These are phyloP conservation scores for Xyliphius kryptos DNA, from an alignment of 2,113 vertebrate genomes.

Conservation along the genomic window DNA sequence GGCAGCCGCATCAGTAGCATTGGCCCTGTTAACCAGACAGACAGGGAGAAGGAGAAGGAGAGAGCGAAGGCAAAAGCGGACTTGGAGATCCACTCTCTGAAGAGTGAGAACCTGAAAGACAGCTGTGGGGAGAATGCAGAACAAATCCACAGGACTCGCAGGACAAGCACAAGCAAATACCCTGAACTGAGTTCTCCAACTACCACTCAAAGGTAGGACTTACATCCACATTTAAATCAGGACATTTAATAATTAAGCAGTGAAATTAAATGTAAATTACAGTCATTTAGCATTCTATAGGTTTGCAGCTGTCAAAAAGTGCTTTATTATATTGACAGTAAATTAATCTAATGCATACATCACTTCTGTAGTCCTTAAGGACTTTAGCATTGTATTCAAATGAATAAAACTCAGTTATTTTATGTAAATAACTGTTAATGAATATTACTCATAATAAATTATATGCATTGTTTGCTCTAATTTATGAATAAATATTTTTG, in stretches of 20 bases:
- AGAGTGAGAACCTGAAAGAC: slow-evolving; percentile 57
- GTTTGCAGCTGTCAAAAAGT: no score
- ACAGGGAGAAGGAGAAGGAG: slow-evolving; percentile 87
- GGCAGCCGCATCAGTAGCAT: slow-evolving; percentile 51
- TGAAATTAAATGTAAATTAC: no score
- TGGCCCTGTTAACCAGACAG: slow-evolving; percentile 88
- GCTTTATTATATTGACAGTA: neutral
- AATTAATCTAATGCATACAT: neutral
- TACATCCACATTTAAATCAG: neutral
- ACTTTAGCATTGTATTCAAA: no score
- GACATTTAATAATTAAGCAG: no score
- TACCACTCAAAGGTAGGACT: slow-evolving; percentile 88
- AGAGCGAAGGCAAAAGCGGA: slow-evolving; percentile 94
- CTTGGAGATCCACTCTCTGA: slow-evolving; percentile 65
- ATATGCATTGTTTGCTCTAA: no score
- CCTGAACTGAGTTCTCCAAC: slow-evolving; percentile 80
- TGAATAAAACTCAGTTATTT: no score
- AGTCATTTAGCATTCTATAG: no score
- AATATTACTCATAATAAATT: no score
- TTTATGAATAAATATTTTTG: no score
- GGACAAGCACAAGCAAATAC: slow-evolving; percentile 72
- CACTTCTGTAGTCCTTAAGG: no score
- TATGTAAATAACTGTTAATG: no score
- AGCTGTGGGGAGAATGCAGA: slow-evolving; percentile 68
- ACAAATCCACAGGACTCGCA: slow-evolving; percentile 74